phyloP scores from a whole-genome alignment of 1,140 invertebrate species.

The Platyura marginata region DNA sequence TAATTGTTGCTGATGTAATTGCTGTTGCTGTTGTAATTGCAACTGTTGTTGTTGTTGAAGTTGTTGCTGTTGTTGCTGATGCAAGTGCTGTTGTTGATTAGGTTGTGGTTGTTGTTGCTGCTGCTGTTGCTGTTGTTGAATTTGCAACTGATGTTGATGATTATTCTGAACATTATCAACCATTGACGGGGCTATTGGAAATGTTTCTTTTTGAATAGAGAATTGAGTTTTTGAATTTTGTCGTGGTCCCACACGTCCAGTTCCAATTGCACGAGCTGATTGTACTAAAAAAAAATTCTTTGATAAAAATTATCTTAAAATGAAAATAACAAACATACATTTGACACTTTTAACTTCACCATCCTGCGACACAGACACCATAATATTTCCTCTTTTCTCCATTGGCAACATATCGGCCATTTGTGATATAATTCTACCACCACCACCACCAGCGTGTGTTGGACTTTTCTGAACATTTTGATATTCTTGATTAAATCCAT shows the following conservation, averaged over 20 bases:
- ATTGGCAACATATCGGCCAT: neutral
- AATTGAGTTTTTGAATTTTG: constrained; percentile 13
- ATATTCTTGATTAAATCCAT: neutral
- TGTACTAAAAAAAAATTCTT: constrained; percentile 14
- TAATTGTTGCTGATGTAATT: neutral
- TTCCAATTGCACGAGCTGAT: constrained; percentile 23
- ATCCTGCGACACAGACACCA: constrained; percentile 1
- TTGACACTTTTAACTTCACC: constrained; percentile 5
- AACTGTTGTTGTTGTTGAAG: neutral
- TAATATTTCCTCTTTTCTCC: constrained; percentile 4
- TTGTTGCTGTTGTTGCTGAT: neutral
- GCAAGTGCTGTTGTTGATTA: neutral
- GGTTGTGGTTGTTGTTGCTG: neutral
- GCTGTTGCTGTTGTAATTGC: neutral
- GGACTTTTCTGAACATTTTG: neutral
- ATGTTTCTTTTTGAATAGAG: neutral
- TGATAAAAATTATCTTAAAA: neutral
- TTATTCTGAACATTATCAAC: neutral
- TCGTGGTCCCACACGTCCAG: constrained; percentile 27
- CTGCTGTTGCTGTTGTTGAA: neutral
- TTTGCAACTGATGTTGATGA: neutral
- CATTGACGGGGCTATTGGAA: neutral
- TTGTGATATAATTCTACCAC: neutral
- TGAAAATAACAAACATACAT: constrained; percentile 1
- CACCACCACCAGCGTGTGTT: neutral